Evolutionary conservation across 2,113 vertebrate species (phyloP), one percentile per base, ranked within the genome.

Genomic region (Psammodynastes pulverulentus): DNA sequence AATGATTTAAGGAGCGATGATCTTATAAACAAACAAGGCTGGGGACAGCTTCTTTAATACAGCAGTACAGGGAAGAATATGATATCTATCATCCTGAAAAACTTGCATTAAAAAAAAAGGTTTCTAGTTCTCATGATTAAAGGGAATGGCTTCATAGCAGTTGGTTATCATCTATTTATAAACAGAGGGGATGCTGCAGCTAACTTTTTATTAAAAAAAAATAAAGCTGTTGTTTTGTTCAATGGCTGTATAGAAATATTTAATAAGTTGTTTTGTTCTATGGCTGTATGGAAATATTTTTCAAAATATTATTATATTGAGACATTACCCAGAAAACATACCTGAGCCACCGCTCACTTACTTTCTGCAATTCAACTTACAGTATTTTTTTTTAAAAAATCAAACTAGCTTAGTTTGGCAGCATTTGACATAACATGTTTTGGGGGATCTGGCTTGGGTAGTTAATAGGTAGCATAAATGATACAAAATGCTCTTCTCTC

Each of bases 1-100:
- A n/a, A 9, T 17, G 84, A 91, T 15, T 49, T 17, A 43, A 17
- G 94, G 52, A 94, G 5, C 52, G 91, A 94, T 15, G 49, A 45
- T 52, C 62, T 91, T 79, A 26, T 8, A 89, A 54, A 2, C 58
- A 17, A 72, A 43, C 56, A 79, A 52, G 56, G 34, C 12, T 43
- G 52, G 53, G 26, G 39, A 10, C 9, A 52, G 9, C 6, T 26
- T 39, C 43, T 1, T 52, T 26, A 39, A 58, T 39, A 39, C 21
- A 52, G 51, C 23, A n/a, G n/a, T n/a, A 9, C 5, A 67, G 15
- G 17, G 49, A 52, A 43, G 49, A 53, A 53, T 84, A 24, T 89
- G 46, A 21, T 23, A 17, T 43, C 17, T 54, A 67, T 52, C 72
- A 49, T 67, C 26, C 51, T 39, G 46, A 52, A n/a, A 49, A 24